Base-by-base conservation (phyloP, 2,113 vertebrate genomes). In the Muscicapa adusta region DNA sequence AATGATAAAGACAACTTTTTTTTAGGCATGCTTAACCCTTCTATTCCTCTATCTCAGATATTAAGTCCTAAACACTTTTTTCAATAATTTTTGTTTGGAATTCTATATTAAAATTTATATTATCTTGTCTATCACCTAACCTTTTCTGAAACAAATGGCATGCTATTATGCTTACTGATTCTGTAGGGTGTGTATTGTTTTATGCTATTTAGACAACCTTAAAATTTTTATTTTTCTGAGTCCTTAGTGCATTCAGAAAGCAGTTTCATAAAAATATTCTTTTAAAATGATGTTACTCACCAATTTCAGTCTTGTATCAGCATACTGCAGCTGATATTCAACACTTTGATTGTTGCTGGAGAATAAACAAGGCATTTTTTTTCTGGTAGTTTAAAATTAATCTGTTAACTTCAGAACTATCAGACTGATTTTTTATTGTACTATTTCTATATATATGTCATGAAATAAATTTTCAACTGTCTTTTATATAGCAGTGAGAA, bases 1-100 rank as follows among this genome's bases (percentile, higher is more conserved):
- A 58, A 31, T 24, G 0, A 29, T 47, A 33, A 53, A 54, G 23
- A 14, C 3, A 36, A 40, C 1, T 26, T 71, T 84, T 84, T 73
- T 18, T 1, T 61, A 66, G 66, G 7, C 6, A 42, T 14, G 6
- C 1, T 60, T 70, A 47, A 31, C 6, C 0, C 0, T 29, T 93
- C 10, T 51, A 22, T 71, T 56, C n/a, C 29, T 5, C 6, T 61
- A 24, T 28, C 19, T 91, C 28, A 62, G 26, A 62, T 34, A 12
- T 43, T 50, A 62, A 56, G 5, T n/a, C 6, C 8, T 57, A 71
- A 63, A 1, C 17, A 31, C 34, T 65, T 80, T 38, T 22, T 6
- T 34, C 13, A 72, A 5, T 29, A 88, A 7, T 67, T 80, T 67
- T 53, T 33, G 23, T 38, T 85, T 33, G 3, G 7, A 48, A 48